Percentiles rank a stretch among this genome's conserved stretches.
phyloP scores from a whole-genome alignment of 2,113 vertebrate species.

The Vombatus ursinus region DNA sequence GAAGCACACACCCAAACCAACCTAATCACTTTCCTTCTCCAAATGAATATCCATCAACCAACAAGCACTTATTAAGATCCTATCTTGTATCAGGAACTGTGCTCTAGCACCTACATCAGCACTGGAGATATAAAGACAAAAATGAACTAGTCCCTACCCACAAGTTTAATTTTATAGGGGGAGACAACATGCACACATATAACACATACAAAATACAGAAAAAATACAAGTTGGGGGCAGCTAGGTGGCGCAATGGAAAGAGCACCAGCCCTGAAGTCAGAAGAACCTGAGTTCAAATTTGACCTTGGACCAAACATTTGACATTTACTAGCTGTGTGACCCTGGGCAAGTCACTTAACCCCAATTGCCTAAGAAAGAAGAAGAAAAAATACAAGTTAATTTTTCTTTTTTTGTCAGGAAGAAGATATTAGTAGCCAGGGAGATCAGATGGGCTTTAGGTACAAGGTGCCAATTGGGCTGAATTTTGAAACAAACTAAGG shows the following conservation, averaged over 20 bases:
- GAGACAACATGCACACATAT: background rate
- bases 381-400: background rate
- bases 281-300: too few species aligned
- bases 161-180: background rate
- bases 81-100: background rate
- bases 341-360: too few species aligned
- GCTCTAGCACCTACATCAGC: background rate
- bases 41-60: background rate
- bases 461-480: background rate
- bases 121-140: background rate
- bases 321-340: too few species aligned
- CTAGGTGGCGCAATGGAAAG: too few species aligned
- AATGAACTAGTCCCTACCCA: too few species aligned
- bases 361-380: too few species aligned
- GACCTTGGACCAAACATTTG: too few species aligned
- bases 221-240: background rate
- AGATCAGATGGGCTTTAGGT: background rate
- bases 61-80: background rate
- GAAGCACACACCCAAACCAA: background rate
- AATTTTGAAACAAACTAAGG: background rate
- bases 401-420: background rate
- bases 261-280: too few species aligned
- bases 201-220: background rate
- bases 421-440: background rate
- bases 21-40: background rate